Conservation (phyloP, 1,140 invertebrate genomes). For the Drosophila nigrodunni region DNA sequence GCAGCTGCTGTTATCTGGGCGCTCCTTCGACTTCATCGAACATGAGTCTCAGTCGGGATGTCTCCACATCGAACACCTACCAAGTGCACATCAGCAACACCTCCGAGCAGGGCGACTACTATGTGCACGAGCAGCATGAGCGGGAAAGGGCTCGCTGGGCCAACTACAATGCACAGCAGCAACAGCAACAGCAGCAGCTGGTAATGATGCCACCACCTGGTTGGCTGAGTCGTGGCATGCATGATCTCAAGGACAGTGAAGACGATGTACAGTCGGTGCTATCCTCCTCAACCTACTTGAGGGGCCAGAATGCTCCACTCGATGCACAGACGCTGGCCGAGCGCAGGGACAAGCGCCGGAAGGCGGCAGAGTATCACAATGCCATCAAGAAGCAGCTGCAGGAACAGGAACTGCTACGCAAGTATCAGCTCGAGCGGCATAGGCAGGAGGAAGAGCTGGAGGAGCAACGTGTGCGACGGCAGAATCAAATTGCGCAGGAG, state of each 20-base stretch:
- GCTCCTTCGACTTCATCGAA: slow-evolving; percentile 67
- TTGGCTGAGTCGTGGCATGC: slow-evolving; percentile 75
- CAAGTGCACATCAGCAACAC: slow-evolving; percentile 68
- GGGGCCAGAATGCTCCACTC: slow-evolving; percentile 88
- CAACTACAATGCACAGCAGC: slow-evolving; percentile 76
- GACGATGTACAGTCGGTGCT: slow-evolving; percentile 83
- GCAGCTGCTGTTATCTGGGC: slow-evolving; percentile 56
- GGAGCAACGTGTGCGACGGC: slow-evolving; percentile 86
- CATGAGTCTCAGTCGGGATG: slow-evolving; percentile 71
- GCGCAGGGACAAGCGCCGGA: slow-evolving; percentile 87
- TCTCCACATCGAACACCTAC: slow-evolving; percentile 80
- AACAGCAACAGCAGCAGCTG: slow-evolving; percentile 32
- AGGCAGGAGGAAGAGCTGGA: slow-evolving; percentile 87
- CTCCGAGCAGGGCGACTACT: slow-evolving; percentile 70
- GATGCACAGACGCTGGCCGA: slow-evolving; percentile 87
- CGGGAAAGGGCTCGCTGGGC: slow-evolving; percentile 88
- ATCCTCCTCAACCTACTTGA: slow-evolving; percentile 86
- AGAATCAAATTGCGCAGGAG: slow-evolving; percentile 87
- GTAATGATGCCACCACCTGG: slow-evolving; percentile 52
- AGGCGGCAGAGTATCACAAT: slow-evolving; percentile 88
- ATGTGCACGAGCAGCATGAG: slow-evolving; percentile 85
- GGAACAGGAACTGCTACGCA: slow-evolving; percentile 87
- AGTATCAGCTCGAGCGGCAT: slow-evolving; percentile 87
- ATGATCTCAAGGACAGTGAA: slow-evolving; percentile 81
- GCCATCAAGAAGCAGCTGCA: slow-evolving; percentile 89